Evolutionary conservation across 2,797 vertebrate species (phyloP).

Genomic region (Tenualosa ilisha): DNA sequence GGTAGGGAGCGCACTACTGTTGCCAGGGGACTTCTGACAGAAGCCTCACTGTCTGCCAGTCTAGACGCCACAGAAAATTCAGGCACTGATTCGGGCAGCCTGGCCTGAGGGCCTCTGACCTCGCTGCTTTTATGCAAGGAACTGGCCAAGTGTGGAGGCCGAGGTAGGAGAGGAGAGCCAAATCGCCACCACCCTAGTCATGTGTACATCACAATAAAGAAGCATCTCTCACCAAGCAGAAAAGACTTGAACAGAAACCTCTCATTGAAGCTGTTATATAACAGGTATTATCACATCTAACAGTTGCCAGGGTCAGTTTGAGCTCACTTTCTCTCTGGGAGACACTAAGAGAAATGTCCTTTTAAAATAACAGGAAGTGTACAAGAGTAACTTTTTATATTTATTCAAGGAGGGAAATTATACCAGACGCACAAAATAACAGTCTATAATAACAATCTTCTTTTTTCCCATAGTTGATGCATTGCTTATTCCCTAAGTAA

Average conservation of each 20-base stretch:
- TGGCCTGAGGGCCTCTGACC: background rate
- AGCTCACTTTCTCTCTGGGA: background rate
- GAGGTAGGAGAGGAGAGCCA: background rate
- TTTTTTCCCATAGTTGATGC: background rate
- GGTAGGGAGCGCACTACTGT: background rate
- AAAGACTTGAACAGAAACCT: background rate
- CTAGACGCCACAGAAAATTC: background rate
- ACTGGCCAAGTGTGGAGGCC: conserved; percentile 5
- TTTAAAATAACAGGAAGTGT: background rate
- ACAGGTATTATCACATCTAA: background rate
- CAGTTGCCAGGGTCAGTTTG: background rate
- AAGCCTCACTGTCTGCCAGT: conserved; percentile 1
- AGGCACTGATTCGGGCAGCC: conserved; percentile 14
- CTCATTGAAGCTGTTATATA: background rate
- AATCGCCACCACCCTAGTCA: background rate
- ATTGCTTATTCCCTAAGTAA: conserved; percentile 3
- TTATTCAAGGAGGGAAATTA: background rate
- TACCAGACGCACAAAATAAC: background rate
- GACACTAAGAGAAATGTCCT: background rate
- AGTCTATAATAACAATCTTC: background rate
- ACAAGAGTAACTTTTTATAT: background rate
- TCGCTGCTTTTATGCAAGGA: background rate
- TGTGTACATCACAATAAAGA: background rate
- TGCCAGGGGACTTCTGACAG: conserved; percentile 22
- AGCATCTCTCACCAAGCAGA: background rate